Conservation (phyloP, 2,888 invertebrate genomes). For the Hemistola chrysoprasaria region DNA sequence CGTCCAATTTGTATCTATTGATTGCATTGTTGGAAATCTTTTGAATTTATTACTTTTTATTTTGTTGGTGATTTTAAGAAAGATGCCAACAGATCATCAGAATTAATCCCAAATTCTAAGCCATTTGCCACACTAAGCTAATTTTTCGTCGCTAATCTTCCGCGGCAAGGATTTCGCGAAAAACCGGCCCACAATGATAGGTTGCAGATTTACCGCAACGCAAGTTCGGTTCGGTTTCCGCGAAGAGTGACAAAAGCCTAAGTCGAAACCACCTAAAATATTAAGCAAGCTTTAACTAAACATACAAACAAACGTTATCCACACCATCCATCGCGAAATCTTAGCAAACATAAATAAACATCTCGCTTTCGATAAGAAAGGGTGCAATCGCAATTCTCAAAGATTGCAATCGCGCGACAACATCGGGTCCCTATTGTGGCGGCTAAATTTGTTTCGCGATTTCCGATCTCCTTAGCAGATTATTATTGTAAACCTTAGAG, state of each 20-base stretch:
- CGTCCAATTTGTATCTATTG: constrained; percentile 73
- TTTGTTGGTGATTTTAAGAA: constrained; percentile 10
- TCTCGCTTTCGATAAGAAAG: constrained; percentile 65
- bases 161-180: too few species aligned
- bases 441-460: constrained; percentile 78
- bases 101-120: too few species aligned
- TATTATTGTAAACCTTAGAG: constrained; percentile 63
- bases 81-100: too few species aligned
- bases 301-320: constrained; percentile 16
- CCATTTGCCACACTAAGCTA: too few species aligned
- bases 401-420: constrained; percentile 73
- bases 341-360: constrained; percentile 36
- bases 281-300: neutral
- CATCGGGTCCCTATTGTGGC: constrained; percentile 71
- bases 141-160: too few species aligned
- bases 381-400: constrained; percentile 49
- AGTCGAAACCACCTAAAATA: too few species aligned
- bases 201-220: too few species aligned
- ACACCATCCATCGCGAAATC: constrained; percentile 20
- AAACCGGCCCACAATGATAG: too few species aligned
- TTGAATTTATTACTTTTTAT: constrained; percentile 46
- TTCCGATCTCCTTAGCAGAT: constrained; percentile 75
- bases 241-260: too few species aligned
- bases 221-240: too few species aligned
- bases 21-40: constrained; percentile 49